A percentile compares a stretch with the other conserved stretches of the same genome.
phyloP scores from a whole-genome alignment of 1,140 invertebrate species.

The Conus ventricosus region DNA sequence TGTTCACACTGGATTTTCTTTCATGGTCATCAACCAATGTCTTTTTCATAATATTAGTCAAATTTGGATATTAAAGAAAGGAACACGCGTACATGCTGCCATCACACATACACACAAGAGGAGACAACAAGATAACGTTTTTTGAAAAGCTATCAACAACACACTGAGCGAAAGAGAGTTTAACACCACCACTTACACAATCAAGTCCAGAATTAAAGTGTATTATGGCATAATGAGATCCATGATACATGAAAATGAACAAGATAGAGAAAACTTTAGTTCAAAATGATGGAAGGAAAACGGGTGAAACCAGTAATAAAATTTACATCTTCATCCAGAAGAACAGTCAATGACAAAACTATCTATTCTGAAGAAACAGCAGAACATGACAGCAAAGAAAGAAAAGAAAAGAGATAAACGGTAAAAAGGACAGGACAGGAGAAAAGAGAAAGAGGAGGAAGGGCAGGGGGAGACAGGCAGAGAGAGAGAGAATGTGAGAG shows the following conservation, averaged over 20 bases:
- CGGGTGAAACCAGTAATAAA: constrained; percentile 38
- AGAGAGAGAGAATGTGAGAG: no score
- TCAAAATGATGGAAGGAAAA: constrained; percentile 34
- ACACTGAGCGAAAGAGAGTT: background rate
- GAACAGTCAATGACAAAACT: constrained; percentile 12
- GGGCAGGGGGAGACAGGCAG: no score
- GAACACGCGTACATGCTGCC: no score
- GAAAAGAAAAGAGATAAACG: background rate
- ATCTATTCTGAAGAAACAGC: background rate
- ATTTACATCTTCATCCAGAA: constrained; percentile 44
- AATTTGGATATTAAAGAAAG: no score
- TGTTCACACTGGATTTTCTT: no score
- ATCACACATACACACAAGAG: no score
- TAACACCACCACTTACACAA: background rate
- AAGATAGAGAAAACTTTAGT: constrained; percentile 21
- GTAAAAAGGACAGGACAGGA: background rate
- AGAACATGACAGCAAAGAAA: background rate
- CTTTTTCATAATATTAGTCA: no score
- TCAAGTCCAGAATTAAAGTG: constrained; percentile 31
- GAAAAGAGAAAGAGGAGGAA: background rate
- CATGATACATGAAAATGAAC: constrained; percentile 43
- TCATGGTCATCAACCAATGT: no score
- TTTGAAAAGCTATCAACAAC: no score
- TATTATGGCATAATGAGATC: constrained; percentile 48
- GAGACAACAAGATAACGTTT: no score